A percentile compares a stretch with the other conserved stretches of the same genome.
Conservation (phyloP, 2,888 invertebrate genomes). For the Acholoe squamosa region DNA sequence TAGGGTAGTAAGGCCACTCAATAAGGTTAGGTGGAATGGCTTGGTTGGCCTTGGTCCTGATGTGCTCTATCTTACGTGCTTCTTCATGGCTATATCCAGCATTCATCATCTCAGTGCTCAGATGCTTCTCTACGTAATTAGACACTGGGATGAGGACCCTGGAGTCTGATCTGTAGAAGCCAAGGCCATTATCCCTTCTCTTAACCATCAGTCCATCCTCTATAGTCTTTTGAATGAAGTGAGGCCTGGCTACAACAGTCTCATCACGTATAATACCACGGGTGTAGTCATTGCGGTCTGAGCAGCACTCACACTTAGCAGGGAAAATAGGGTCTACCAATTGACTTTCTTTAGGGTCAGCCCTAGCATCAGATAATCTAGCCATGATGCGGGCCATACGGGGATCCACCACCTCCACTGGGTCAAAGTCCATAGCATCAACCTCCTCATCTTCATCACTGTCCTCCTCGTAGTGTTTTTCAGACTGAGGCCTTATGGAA, state of each 20-base stretch:
- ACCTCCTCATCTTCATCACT: background rate
- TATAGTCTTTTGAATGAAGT: constrained; percentile 38
- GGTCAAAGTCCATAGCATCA: constrained; percentile 17
- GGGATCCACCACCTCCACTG: constrained; percentile 17
- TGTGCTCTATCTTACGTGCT: background rate
- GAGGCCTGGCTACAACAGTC: constrained; percentile 39
- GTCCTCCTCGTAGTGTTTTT: background rate
- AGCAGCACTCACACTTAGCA: constrained; percentile 44
- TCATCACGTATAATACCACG: constrained; percentile 45
- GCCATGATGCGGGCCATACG: constrained; percentile 44
- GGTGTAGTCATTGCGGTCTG: constrained; percentile 39
- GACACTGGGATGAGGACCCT: constrained; percentile 36
- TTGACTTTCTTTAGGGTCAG: constrained; percentile 35
- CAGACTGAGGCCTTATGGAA: background rate
- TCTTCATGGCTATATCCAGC: constrained; percentile 54
- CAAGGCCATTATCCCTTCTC: constrained; percentile 5
- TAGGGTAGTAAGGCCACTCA: constrained; percentile 46
- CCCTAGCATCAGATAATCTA: background rate
- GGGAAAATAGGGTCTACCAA: constrained; percentile 19
- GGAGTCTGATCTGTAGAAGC: constrained; percentile 44
- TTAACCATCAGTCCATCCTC: constrained; percentile 1
- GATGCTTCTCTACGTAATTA: constrained; percentile 48
- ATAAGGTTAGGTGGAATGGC: constrained; percentile 17
- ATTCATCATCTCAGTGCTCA: constrained; percentile 31
- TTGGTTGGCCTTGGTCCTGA: constrained; percentile 33